Evolutionary conservation across 2,888 invertebrate genomes (phyloP), one percentile per base, ranked within the genome.

Genomic region (Synanthedon formicaeformis): DNA sequence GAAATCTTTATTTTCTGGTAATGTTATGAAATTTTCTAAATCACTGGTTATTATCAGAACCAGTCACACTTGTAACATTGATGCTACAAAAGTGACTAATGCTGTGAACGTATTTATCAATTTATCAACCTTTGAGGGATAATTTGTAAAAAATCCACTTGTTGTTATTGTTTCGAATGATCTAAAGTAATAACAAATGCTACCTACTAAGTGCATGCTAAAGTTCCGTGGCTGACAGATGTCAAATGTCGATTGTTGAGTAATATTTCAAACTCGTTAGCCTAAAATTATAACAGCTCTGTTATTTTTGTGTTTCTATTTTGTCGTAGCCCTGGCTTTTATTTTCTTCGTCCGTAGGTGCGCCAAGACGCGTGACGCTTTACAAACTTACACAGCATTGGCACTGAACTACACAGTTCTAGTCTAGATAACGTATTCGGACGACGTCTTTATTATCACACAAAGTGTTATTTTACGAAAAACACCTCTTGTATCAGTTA

Each of bases 361-460:
- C 81, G 86, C 85, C 86, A 87, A 86, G 73, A 80, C 76, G 80
- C 74, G 73, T 81, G 81, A 84, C 85, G 81, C 78, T 68, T 72
- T 73, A 72, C 74, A 71, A 75, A 73, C 75, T 77, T 72, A 71
- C 72, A 66, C 78, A 81, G 67, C 81, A 81, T 84, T 85, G 84
- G 85, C 85, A 84, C 84, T 83, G 80, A 84, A 82, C 78, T 78
- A 73, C 64, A 67, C 79, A 78, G 75, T 79, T 65, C 76, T 78
- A 78, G 78, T 81, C 77, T 78, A 77, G 85, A 82, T 82, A 78
- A 82, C 79, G 78, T 71, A 71, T 73, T 69, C 71, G 75, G 63
- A 73, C 69, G 71, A 73, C 70, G 66, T 64, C 62, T 60, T 60
- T 60, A 54, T 58, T 59, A 62, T 64, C 64, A 64, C 55, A 60